Conservation (phyloP, 2,797 vertebrate species). For the Danio choprae region DNA sequence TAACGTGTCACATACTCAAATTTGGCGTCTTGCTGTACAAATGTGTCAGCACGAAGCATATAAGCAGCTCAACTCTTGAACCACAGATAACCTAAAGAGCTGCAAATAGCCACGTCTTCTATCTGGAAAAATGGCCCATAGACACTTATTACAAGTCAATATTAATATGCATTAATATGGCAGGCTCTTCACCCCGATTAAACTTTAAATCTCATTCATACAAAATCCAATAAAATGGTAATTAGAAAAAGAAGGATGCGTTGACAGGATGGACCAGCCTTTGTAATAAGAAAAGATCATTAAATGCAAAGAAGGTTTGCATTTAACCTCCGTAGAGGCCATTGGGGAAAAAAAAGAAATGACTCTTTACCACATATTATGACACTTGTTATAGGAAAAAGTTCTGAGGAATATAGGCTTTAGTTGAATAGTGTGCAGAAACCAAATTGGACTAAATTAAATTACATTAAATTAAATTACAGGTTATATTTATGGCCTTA, state of each 20-base stretch:
- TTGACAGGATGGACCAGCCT: constrained; percentile 25
- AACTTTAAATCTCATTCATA: constrained; percentile 43
- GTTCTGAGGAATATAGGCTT: constrained; percentile 6
- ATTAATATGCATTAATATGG: constrained; percentile 25
- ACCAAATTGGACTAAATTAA: neutral
- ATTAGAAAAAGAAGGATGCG: constrained; percentile 36
- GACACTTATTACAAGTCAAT: constrained; percentile 25
- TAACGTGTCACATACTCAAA: neutral
- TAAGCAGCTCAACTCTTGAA: constrained; percentile 4
- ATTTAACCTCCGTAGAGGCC: constrained; percentile 9
- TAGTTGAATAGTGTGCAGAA: neutral
- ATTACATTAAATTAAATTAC: neutral
- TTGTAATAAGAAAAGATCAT: constrained; percentile 43
- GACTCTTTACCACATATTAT: neutral
- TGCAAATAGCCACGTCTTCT: neutral
- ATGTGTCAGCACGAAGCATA: neutral
- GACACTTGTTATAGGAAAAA: constrained; percentile 2
- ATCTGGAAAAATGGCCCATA: neutral
- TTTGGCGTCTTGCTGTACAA: neutral
- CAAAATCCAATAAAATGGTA: constrained; percentile 40
- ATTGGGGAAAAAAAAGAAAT: neutral
- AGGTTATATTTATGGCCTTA: neutral
- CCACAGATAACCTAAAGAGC: neutral
- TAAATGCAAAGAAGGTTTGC: constrained; percentile 21
- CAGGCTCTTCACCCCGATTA: constrained; percentile 29